Evolutionary conservation across 2,113 vertebrate species (phyloP), one percentile per base, ranked within the genome.

Genomic region (Lucifuga dentata): DNA sequence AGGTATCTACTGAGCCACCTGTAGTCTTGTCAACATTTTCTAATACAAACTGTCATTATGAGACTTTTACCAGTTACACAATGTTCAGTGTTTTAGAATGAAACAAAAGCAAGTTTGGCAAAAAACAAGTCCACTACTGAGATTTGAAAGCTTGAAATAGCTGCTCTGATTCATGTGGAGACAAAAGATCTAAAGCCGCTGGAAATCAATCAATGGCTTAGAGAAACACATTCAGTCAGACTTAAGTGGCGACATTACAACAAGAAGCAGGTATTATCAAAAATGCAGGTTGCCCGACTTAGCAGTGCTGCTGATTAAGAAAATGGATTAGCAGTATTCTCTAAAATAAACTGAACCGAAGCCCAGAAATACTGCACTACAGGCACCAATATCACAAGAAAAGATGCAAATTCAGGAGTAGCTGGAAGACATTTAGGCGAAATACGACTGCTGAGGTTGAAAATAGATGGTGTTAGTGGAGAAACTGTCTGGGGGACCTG

Each of bases 171-270:
- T 73, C 65, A 79, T 59, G 24, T 58, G 26, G 68, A 74, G 32
- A 63, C 7, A 64, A 78, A 29, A 80, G 40, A 80, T 57, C 49
- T 26, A 56, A 69, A 86, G 61, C 59, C 61, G 56, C 74, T 46
- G 23, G 64, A 84, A 87, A 80, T 77, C 62, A 85, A 71, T 81
- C 66, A 62, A 61, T 21, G 52, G 61, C 73, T 86, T 69, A 21
- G 44, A 75, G 56, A 64, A 82, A 82, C 53, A 49, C 9, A 51
- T 69, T 78, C 55, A 38, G 64, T 53, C 40, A 48, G 29, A 73
- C 41, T 19, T 58, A 72, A 79, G 66, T 52, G 66, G 68, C 59
- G 68, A 63, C 26, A 75, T 81, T 57, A 81, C 73, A 80, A 79
- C 66, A 71, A 79, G 58, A 71, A 23, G 32, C 24, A 29, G 26